phyloP scores from a whole-genome alignment of 2,888 invertebrate genomes.

The Bimastos eiseni region DNA sequence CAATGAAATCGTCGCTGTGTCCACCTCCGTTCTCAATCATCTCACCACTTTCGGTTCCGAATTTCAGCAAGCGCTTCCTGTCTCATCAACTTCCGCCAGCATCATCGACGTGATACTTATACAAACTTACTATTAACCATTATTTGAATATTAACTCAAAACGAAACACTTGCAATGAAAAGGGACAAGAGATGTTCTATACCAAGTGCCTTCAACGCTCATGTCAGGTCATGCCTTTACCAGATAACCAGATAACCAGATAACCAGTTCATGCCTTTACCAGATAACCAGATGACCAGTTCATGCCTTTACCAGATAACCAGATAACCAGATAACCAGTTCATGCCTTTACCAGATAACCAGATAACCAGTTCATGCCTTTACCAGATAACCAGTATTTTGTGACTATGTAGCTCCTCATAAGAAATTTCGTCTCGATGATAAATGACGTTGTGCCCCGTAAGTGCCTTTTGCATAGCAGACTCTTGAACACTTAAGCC shows the following conservation, averaged over 20 bases:
- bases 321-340: no score
- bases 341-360: no score
- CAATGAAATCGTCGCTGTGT: not conserved
- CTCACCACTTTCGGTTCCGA: not conserved
- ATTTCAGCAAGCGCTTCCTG: constrained; percentile 13
- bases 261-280: no score
- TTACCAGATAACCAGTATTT: not conserved
- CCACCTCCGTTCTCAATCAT: not conserved
- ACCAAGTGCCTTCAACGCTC: not conserved
- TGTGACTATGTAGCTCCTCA: not conserved
- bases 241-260: no score
- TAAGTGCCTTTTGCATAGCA: not conserved
- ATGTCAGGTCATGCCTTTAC: no score
- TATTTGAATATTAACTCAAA: not conserved
- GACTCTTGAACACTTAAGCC: not conserved
- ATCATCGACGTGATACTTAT: not conserved
- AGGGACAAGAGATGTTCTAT: not conserved
- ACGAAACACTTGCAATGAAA: not conserved
- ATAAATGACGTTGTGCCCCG: not conserved
- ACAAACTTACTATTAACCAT: no score
- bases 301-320: no score
- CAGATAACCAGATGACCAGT: no score
- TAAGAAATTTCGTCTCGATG: not conserved
- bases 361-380: not conserved
- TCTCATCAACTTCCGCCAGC: not conserved